phyloP scores from a whole-genome alignment of 2,888 invertebrate species.

The Micoletzkya japonica region DNA sequence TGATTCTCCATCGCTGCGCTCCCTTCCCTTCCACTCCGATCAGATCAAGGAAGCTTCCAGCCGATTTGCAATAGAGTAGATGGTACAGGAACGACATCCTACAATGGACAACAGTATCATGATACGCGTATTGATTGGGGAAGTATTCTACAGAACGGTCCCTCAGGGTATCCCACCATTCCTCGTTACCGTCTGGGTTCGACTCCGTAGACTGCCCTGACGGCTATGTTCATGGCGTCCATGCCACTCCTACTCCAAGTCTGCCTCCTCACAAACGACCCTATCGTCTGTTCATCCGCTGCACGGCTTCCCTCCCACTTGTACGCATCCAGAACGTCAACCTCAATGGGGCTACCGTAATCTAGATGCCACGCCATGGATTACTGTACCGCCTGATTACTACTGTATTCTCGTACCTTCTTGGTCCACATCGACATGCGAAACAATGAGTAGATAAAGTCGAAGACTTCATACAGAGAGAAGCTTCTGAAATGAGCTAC shows the following conservation, averaged over 20 bases:
- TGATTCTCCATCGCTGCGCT: constrained; percentile 28
- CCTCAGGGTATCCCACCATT: neutral
- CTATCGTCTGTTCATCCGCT: constrained; percentile 11
- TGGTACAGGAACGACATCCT: constrained; percentile 32
- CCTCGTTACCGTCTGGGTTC: constrained; percentile 11
- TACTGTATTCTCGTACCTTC: constrained; percentile 1
- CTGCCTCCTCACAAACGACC: neutral
- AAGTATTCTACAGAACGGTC: neutral
- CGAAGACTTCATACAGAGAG: constrained; percentile 24
- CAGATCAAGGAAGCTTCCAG: constrained; percentile 30
- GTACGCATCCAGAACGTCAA: constrained; percentile 18
- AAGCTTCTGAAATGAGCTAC: constrained; percentile 6
- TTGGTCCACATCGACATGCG: constrained; percentile 10
- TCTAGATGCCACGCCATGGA: neutral
- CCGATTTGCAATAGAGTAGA: constrained; percentile 30
- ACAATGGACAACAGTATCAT: neutral
- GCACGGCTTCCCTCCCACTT: constrained; percentile 7
- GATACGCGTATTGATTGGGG: too few relatives aligned
- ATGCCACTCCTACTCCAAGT: neutral
- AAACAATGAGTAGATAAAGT: constrained; percentile 13
- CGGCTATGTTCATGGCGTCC: constrained; percentile 18
- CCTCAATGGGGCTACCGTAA: neutral
- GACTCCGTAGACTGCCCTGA: constrained; percentile 19
- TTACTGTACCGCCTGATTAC: too few relatives aligned
- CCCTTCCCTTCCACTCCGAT: constrained; percentile 26